phyloP scores from a whole-genome alignment of 2,113 vertebrate species.

The Ammodytes dubius region DNA sequence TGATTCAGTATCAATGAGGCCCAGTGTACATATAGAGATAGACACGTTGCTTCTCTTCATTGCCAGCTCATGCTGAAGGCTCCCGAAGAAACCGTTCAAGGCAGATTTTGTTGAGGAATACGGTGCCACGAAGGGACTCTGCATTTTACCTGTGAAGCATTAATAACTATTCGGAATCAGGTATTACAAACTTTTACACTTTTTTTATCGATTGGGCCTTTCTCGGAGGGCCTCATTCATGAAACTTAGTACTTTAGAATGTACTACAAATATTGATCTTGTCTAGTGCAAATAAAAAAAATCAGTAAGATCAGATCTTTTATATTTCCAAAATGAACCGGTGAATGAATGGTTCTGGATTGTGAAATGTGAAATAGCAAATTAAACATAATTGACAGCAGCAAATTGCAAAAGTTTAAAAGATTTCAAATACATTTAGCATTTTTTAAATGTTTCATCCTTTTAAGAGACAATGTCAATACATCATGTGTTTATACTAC shows the following conservation, averaged over 20 bases:
- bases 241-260: background rate
- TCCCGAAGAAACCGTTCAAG: slow-evolving; percentile 89
- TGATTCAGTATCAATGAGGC: slow-evolving; percentile 86
- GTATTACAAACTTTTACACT: background rate
- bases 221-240: background rate
- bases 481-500: no score
- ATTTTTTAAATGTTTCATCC: background rate
- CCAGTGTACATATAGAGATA: slow-evolving; percentile 88
- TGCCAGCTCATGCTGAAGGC: slow-evolving; percentile 86
- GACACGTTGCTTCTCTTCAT: slow-evolving; percentile 88
- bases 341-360: background rate
- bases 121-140: slow-evolving; percentile 83
- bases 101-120: slow-evolving; percentile 90
- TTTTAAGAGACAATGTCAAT: background rate
- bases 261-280: background rate
- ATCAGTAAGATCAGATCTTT: no score
- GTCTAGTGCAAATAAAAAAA: background rate
- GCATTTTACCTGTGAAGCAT: slow-evolving; percentile 82
- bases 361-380: background rate
- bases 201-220: background rate
- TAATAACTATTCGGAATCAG: background rate
- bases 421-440: background rate
- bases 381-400: background rate
- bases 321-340: no score
- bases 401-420: background rate